Evolutionary conservation across 1,140 invertebrate species (phyloP).

Genomic region (Agraylea sexmaculata): DNA sequence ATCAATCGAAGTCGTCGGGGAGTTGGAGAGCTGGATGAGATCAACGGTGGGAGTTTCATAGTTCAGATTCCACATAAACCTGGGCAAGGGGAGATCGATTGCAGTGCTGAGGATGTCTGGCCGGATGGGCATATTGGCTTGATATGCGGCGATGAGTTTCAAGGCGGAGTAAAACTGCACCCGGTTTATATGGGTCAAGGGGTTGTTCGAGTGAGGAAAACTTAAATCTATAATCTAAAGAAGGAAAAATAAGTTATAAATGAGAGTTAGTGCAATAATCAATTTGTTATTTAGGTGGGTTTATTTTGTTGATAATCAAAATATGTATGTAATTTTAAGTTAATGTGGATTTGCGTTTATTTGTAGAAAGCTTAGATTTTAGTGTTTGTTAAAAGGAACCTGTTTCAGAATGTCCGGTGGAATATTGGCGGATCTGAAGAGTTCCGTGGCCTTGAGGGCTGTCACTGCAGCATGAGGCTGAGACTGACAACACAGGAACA

Average conservation of each 20-base stretch:
- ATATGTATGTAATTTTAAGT: no score
- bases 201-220: slow-evolving; percentile 23
- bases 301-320: background rate
- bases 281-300: background rate
- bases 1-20: slow-evolving; percentile 21
- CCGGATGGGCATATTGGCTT: slow-evolving; percentile 61
- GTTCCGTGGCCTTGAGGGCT: slow-evolving; percentile 61
- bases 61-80: slow-evolving; percentile 57
- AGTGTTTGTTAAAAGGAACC: slow-evolving; percentile 37
- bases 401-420: slow-evolving; percentile 61
- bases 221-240: slow-evolving; percentile 20
- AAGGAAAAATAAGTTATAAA: background rate
- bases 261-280: background rate
- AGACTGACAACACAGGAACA: slow-evolving; percentile 73
- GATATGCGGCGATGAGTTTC: slow-evolving; percentile 76
- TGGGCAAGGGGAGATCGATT: slow-evolving; percentile 61
- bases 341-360: no score
- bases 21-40: slow-evolving; percentile 37
- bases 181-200: slow-evolving; percentile 51
- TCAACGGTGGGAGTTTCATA: slow-evolving; percentile 37
- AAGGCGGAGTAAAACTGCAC: slow-evolving; percentile 79
- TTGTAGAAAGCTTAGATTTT: slow-evolving; percentile 17
- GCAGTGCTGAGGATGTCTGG: slow-evolving; percentile 55
- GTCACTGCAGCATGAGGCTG: slow-evolving; percentile 69
- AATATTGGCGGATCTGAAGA: slow-evolving; percentile 69